Evolutionary conservation across 2,113 vertebrate genomes (phyloP), one percentile per base, ranked within the genome.

Genomic region (Hiodon tergisus): DNA sequence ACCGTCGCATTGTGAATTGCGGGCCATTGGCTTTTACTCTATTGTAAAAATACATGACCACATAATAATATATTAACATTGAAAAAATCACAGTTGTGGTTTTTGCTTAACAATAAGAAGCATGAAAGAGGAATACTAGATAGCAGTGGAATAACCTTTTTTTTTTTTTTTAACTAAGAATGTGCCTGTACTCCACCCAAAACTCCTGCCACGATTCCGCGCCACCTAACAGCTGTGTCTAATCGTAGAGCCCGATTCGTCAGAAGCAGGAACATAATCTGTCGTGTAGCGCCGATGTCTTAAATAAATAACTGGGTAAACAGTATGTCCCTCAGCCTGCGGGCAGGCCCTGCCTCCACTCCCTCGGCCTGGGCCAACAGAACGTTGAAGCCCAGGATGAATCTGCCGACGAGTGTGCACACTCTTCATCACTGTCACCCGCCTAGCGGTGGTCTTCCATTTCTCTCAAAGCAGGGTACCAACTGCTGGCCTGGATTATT

Each of bases 401-500:
- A 94, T 93, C 90, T 91, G 86, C 86, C 92, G 88, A 90, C 90
- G 86, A 87, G 79, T 86, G 80, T 87, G 88, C 80, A 83, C 86
- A 81, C 87, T 91, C 89, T 93, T 91, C 90, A 92, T 93, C 92
- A 93, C 83, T 92, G 92, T 94, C 91, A 93, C 80, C 80, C 85
- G 88, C 86, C 88, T 90, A 88, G 88, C 86, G 88, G 90, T 92
- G 87, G 90, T 93, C 89, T 89, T 90, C 89, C 89, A 88, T 91
- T 92, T 92, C 91, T 51, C 91, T 88, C 85, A 90, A 93, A 91
- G 86, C 89, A 83, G 86, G 90, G 87, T 88, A 92, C 90, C 93
- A 91, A 92, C 92, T 92, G 91, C 88, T 93, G 91, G 87, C 90
- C 90, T 88, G 89, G 93, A 93, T 90, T 91, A 92, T 92, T 94